phyloP scores from a whole-genome alignment of 2,113 vertebrate species.

The Sylvilagus bachmani region DNA sequence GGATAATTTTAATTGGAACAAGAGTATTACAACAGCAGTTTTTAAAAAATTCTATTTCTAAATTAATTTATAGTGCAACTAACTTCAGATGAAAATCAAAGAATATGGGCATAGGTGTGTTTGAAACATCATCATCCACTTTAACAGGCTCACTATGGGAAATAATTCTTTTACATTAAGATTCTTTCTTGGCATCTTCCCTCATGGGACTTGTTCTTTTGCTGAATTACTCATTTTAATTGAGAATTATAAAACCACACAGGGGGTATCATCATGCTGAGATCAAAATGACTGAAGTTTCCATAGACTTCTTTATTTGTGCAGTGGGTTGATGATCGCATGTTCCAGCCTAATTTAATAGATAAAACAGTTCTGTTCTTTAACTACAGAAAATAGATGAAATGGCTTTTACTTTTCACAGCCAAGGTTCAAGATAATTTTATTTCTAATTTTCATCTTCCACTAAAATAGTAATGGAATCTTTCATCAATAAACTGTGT shows the following conservation, averaged over 20 bases:
- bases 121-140: conserved; percentile 42
- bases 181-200: conserved; percentile 69
- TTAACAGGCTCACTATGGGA: conserved; percentile 36
- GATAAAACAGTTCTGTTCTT: conserved; percentile 70
- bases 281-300: conserved; percentile 82
- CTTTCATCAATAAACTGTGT: conserved; percentile 65
- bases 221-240: conserved; percentile 86
- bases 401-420: conserved; percentile 71
- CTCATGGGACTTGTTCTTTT: conserved; percentile 80
- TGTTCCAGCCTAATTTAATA: conserved; percentile 74
- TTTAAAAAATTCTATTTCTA: neutral
- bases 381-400: conserved; percentile 80
- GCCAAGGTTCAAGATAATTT: conserved; percentile 74
- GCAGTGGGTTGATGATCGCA: conserved; percentile 76
- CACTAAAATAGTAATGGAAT: conserved; percentile 77
- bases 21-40: neutral
- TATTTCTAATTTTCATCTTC: conserved; percentile 73
- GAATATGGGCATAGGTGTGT: neutral
- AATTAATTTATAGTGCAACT: neutral
- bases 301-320: conserved; percentile 72
- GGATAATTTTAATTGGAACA: conserved; percentile 2
- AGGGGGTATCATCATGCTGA: conserved; percentile 75
- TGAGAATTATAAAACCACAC: conserved; percentile 85
- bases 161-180: conserved; percentile 65
- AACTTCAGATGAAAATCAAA: conserved; percentile 46